Percentiles rank a stretch among this genome's conserved stretches.
Conservation (phyloP, 1,140 invertebrate species). For the Neodiprion pinetum region DNA sequence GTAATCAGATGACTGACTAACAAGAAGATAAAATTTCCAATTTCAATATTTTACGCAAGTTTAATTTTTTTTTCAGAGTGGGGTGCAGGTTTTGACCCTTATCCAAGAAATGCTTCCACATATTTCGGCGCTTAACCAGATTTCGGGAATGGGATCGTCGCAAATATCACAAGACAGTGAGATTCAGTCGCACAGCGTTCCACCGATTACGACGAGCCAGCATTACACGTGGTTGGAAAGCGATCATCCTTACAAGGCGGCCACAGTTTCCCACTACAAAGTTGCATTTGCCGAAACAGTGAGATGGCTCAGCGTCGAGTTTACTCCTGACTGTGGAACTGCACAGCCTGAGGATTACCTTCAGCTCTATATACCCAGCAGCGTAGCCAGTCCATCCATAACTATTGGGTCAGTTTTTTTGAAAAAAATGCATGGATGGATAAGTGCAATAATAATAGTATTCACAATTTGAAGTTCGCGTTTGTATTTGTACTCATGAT, state of each 20-base stretch:
- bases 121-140: constrained; percentile 83
- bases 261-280: constrained; percentile 87
- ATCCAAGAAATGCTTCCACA: constrained; percentile 92
- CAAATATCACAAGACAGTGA: constrained; percentile 54
- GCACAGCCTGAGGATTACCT: constrained; percentile 93
- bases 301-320: constrained; percentile 92
- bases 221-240: constrained; percentile 95
- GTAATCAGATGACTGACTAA: constrained; percentile 55
- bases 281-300: constrained; percentile 89
- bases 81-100: constrained; percentile 87
- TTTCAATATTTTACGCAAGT: constrained; percentile 11
- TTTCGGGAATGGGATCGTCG: constrained; percentile 60
- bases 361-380: constrained; percentile 82
- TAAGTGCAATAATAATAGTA: not conserved
- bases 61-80: constrained; percentile 69
- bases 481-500: not conserved
- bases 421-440: too few relatives aligned
- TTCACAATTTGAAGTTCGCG: not conserved
- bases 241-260: constrained; percentile 95
- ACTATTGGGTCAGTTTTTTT: constrained; percentile 36
- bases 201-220: constrained; percentile 73
- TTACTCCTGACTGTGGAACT: constrained; percentile 91
- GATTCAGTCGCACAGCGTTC: constrained; percentile 42
- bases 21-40: constrained; percentile 5
- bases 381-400: constrained; percentile 29